phyloP scores from a whole-genome alignment of 1,140 invertebrate genomes.

The Neoseiulus cucumeris region DNA sequence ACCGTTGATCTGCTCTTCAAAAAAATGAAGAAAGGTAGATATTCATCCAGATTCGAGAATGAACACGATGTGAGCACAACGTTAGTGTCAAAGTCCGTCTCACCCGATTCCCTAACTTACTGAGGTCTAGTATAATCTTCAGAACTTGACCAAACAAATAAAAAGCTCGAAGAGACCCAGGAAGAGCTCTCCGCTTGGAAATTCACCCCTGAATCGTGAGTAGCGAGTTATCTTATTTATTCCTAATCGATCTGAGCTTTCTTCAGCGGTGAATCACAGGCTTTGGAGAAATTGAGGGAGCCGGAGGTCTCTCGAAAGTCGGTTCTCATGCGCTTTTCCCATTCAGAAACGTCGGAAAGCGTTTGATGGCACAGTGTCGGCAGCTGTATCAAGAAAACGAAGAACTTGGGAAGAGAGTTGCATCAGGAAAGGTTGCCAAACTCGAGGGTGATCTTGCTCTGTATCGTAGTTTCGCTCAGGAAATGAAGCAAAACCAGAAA shows the following conservation, averaged over 20 bases:
- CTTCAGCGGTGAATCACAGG: no score
- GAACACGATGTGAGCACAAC: no score
- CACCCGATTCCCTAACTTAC: no score
- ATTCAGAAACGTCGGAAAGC: slow-evolving; percentile 72
- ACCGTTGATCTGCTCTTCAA: slow-evolving; percentile 86
- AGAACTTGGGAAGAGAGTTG: slow-evolving; percentile 84
- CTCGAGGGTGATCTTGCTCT: slow-evolving; percentile 83
- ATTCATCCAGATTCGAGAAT: no score
- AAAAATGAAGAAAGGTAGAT: slow-evolving; percentile 46
- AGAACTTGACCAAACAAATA: slow-evolving; percentile 67
- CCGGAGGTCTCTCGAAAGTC: no score
- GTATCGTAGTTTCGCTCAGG: slow-evolving; percentile 83
- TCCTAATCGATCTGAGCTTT: no score
- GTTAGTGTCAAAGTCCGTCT: no score
- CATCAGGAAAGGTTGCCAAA: slow-evolving; percentile 80
- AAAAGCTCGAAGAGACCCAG: slow-evolving; percentile 84
- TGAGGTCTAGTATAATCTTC: no score
- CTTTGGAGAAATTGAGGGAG: no score
- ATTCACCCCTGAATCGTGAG: slow-evolving; percentile 83
- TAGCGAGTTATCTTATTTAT: no score
- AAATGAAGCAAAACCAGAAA: slow-evolving; percentile 90
- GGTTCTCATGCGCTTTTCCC: no score
- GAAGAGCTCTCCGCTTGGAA: slow-evolving; percentile 96
- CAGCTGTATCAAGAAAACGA: slow-evolving; percentile 95
- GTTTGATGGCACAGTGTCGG: slow-evolving; percentile 90